Evolutionary conservation across 53 echinoderm and acorn worm genomes (phyloP).

Genomic region (Apostichopus leukothele): DNA sequence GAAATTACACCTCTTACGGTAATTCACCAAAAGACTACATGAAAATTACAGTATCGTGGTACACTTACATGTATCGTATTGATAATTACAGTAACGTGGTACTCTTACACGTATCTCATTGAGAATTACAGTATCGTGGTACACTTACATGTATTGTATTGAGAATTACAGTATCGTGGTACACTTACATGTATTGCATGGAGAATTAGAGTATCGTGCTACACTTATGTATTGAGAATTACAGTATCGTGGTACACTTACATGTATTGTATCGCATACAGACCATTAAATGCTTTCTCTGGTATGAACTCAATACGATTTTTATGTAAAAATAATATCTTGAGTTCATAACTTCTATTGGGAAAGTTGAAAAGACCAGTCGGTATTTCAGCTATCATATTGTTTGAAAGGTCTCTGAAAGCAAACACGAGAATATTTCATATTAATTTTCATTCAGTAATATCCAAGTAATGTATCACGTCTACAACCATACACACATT

Average conservation of each 20-base stretch:
- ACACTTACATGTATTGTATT: not conserved
- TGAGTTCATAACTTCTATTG: not conserved
- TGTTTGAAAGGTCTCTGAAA: constrained; percentile 7
- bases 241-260: not conserved
- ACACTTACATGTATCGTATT: too few species aligned
- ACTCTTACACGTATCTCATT: not conserved
- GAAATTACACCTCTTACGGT: too few species aligned
- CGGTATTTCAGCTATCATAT: not conserved
- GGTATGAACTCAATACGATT: constrained; percentile 20
- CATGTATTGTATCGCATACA: constrained; percentile 1
- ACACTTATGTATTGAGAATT: too few species aligned
- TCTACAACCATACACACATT: too few species aligned
- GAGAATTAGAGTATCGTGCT: too few species aligned
- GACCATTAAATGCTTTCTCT: constrained; percentile 3
- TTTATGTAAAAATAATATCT: constrained; percentile 12
- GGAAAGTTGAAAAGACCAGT: constrained; percentile 5
- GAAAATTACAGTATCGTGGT: too few species aligned
- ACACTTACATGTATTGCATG: not conserved
- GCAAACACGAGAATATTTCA: not conserved
- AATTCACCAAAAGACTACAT: too few species aligned
- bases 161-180: not conserved
- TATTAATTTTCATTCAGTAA: too few species aligned
- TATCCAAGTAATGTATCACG: too few species aligned
- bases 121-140: not conserved
- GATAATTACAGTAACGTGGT: not conserved